phyloP scores from a whole-genome alignment of 1,140 invertebrate species.

The Calliopsis andreniformis region DNA sequence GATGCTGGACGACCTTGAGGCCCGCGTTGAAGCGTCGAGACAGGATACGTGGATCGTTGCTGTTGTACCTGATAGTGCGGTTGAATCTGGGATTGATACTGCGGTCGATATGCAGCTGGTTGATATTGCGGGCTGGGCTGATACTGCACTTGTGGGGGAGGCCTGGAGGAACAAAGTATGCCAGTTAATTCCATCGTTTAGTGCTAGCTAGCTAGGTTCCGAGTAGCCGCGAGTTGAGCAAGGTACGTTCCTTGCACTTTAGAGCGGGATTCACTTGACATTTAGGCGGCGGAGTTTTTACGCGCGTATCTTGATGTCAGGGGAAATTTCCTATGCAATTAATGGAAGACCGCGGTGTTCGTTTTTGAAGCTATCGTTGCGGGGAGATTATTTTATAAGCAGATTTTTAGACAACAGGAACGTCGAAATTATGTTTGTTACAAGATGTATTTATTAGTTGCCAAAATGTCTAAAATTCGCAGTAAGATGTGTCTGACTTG shows the following conservation, averaged over 20 bases:
- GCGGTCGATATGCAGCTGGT: conserved; percentile 74
- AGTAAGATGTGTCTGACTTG: too few relatives aligned
- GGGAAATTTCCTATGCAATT: background rate
- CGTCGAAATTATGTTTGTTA: too few relatives aligned
- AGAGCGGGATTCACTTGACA: conserved; percentile 76
- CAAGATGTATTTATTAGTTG: too few relatives aligned
- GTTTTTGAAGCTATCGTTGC: background rate
- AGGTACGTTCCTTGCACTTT: conserved; percentile 65
- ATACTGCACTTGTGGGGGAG: conserved; percentile 65
- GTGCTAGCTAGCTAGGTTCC: background rate
- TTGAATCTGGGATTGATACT: conserved; percentile 67
- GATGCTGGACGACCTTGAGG: conserved; percentile 84
- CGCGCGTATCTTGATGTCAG: background rate
- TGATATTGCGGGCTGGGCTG: conserved; percentile 72
- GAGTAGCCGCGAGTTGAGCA: conserved; percentile 42
- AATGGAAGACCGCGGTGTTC: background rate
- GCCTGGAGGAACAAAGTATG: conserved; percentile 33
- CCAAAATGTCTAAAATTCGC: too few relatives aligned
- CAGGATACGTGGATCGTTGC: conserved; percentile 52
- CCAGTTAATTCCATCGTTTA: conserved; percentile 19
- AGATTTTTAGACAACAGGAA: too few relatives aligned
- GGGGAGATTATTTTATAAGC: too few relatives aligned
- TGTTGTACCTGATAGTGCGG: conserved; percentile 78
- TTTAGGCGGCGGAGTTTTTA: conserved; percentile 64
- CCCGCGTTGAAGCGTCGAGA: conserved; percentile 50